Percentiles rank a stretch among this genome's conserved stretches.
phyloP scores from a whole-genome alignment of 2,113 vertebrate species.

The Ploceus nigricollis region DNA sequence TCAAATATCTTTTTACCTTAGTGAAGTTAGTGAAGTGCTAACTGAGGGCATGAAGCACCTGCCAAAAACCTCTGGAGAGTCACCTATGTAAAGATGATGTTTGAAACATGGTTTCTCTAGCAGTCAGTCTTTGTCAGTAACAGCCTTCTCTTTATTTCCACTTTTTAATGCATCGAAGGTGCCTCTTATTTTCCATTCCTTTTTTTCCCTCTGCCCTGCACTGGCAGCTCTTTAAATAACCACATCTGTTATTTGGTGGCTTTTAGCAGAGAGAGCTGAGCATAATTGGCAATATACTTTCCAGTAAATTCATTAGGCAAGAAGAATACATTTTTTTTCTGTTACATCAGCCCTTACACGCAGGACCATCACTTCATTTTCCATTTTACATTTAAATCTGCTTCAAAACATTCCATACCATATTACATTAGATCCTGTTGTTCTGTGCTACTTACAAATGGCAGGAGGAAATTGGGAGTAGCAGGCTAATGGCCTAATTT shows the following conservation, averaged over 20 bases:
- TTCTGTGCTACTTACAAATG: conserved; percentile 16
- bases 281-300: conserved; percentile 10
- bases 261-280: background rate
- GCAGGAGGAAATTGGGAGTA: conserved; percentile 51
- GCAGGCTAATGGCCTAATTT: conserved; percentile 34
- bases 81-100: background rate
- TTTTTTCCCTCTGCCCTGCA: background rate
- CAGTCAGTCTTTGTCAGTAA: background rate
- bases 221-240: background rate
- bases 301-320: conserved; percentile 49
- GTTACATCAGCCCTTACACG: background rate
- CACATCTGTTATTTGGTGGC: background rate
- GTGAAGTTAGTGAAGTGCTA: background rate
- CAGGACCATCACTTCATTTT: conserved; percentile 45
- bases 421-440: background rate
- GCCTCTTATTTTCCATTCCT: background rate
- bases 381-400: conserved; percentile 59
- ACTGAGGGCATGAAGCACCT: background rate
- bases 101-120: background rate
- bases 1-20: background rate
- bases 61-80: background rate
- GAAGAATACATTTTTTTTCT: conserved; percentile 15
- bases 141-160: background rate
- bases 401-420: conserved; percentile 31
- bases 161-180: background rate